Evolutionary conservation across 1,140 invertebrate species (phyloP).

Genomic region (Papilio polytes): DNA sequence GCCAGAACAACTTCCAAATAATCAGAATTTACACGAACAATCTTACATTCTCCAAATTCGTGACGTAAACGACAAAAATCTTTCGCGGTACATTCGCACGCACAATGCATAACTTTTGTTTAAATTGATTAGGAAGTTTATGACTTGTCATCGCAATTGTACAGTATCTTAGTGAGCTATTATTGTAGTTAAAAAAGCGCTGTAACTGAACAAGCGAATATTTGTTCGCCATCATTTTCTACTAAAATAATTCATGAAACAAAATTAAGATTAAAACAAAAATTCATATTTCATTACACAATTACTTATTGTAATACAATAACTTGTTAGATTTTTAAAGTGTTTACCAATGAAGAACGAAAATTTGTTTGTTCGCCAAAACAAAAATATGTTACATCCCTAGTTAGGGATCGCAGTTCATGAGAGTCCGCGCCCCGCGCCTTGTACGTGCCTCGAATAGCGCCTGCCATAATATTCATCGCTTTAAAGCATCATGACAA

Average conservation of each 20-base stretch:
- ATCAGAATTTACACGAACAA: constrained; percentile 33
- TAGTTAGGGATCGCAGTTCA: constrained; percentile 79
- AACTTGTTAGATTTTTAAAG: neutral
- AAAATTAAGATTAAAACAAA: too few relatives aligned
- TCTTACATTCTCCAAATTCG: neutral
- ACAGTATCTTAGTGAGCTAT: constrained; percentile 66
- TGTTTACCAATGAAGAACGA: neutral
- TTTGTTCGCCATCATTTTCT: neutral
- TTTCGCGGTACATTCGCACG: constrained; percentile 53
- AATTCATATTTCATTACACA: too few relatives aligned
- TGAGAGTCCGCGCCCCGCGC: constrained; percentile 70
- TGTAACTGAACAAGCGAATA: neutral
- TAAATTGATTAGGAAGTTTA: constrained; percentile 80
- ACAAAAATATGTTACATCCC: constrained; percentile 48
- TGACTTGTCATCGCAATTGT: constrained; percentile 78
- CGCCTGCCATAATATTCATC: constrained; percentile 79
- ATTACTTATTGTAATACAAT: neutral
- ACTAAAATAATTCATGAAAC: too few relatives aligned
- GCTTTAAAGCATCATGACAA: constrained; percentile 71
- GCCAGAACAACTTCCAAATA: constrained; percentile 52
- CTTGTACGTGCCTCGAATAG: constrained; percentile 80
- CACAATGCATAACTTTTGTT: constrained; percentile 75
- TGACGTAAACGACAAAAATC: constrained; percentile 14
- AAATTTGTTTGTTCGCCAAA: constrained; percentile 34
- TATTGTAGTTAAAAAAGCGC: constrained; percentile 59